Conservation (phyloP, 2,113 vertebrate genomes). For the Bombycilla garrulus region DNA sequence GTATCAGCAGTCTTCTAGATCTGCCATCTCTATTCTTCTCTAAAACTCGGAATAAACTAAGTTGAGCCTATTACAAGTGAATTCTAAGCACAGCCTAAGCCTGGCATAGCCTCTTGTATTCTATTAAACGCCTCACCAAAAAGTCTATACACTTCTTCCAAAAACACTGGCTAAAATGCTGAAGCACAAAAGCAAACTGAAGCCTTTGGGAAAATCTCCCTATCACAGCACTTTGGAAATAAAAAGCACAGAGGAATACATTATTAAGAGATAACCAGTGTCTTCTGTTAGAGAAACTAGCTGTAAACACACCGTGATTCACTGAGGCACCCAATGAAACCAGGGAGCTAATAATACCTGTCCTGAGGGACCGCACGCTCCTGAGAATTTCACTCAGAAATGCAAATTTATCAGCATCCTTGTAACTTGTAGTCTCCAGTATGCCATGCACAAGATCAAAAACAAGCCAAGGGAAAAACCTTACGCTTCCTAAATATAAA, state of each 20-base stretch:
- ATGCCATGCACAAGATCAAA: neutral
- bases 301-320: constrained; percentile 59
- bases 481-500: neutral
- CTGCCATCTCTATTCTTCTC: neutral
- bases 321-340: constrained; percentile 68
- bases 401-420: neutral
- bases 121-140: neutral
- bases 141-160: neutral
- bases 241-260: constrained; percentile 57
- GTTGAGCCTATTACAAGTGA: neutral
- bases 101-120: neutral
- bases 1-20: neutral
- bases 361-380: constrained; percentile 2
- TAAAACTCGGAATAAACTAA: neutral
- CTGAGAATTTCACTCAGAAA: constrained; percentile 25
- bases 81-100: neutral
- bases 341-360: constrained; percentile 53
- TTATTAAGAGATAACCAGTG: constrained; percentile 56
- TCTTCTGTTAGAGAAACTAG: constrained; percentile 40
- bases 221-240: constrained; percentile 56
- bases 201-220: constrained; percentile 45
- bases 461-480: neutral
- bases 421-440: neutral
- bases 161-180: constrained; percentile 47
- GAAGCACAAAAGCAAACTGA: constrained; percentile 47